Base-by-base conservation (phyloP, 2,113 vertebrate genomes). In the Muntiacus reevesi region DNA sequence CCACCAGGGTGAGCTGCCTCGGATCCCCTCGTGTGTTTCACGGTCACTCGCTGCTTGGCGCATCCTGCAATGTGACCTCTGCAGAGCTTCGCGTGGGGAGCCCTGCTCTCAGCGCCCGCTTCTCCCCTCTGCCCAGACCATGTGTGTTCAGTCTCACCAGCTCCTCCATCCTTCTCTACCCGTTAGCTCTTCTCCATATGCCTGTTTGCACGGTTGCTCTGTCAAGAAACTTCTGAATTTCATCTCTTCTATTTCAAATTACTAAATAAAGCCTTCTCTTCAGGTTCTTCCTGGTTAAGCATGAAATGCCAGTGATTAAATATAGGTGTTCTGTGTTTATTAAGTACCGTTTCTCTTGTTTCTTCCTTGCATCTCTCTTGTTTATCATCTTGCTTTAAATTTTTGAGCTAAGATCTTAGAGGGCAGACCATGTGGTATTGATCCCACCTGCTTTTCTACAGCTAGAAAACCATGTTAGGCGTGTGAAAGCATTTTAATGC, bases 401-500 rank as follows among this genome's bases (percentile, higher is more conserved):
- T 94, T 97, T 30, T 74, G 55, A 94, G 17, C 54, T 87, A 23
- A 87, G 40, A 43, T 85, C 54, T 90, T 88, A 90, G 89, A 95
- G 91, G 67, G 27, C 84, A 97, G 50, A 91, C 71, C 83, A 62
- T 93, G 92, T 85, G 74, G 52, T 87, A 67, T 84, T 96, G 84
- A 95, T 92, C 45, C 93, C 87, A 85, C 87, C 57, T 97, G 88
- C 55, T 93, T 97, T 97, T 92, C 94, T 64, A 33, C 33, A 92
- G 95, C 89, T 60, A 76, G 30, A 62, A 96, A 95, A 78, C 50
- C 79, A 45, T 67, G 62, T 76, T 88, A 45, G 82, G 96, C 19
- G 5, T 96, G 71, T 85, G 91, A 97, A 97, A 96, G 92, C 89
- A 54, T 92, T 89, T 96, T 94, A 96, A 81, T 85, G 94, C 92